A percentile compares a stretch with the other conserved stretches of the same genome.
These are phyloP conservation scores for Erethizon dorsatum DNA, from an alignment of 2,797 vertebrate species.

Conservation along the genomic window DNA sequence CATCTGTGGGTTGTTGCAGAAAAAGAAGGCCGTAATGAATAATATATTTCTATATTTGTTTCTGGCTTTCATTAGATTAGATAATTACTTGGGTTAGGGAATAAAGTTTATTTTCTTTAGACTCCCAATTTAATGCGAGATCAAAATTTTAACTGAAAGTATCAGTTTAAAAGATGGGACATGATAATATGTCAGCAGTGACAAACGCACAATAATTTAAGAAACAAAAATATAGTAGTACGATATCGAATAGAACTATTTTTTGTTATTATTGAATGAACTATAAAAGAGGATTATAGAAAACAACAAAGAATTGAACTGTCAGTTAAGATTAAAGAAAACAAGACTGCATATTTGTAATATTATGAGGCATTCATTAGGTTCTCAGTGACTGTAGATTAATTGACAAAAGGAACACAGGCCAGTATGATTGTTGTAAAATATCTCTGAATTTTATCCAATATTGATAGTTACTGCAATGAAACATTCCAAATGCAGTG, in stretches of 20 bases:
- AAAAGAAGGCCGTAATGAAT: conserved; percentile 40
- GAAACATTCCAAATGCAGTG: neutral
- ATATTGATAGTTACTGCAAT: neutral
- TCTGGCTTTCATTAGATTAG: conserved; percentile 51
- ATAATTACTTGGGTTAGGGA: conserved; percentile 55
- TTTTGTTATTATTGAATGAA: conserved; percentile 21
- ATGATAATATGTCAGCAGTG: neutral
- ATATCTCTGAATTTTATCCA: neutral
- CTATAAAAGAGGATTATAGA: neutral
- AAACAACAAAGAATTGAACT: neutral
- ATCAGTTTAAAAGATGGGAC: neutral
- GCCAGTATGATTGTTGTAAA: neutral
- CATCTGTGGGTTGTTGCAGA: conserved; percentile 31
- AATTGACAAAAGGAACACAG: conserved; percentile 28
- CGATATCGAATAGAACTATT: neutral
- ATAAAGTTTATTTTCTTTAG: conserved; percentile 61
- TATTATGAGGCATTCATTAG: neutral
- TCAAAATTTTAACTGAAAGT: conserved; percentile 61
- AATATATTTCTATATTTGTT: conserved; percentile 64
- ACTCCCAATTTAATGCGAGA: neutral
- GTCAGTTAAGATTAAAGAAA: conserved; percentile 40
- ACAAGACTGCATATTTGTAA: neutral
- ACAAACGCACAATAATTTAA: conserved; percentile 1
- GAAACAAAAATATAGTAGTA: conserved; percentile 25
- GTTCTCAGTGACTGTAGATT: neutral